Evolutionary conservation across 2,797 vertebrate genomes (phyloP).

Genomic region (Urosaurus nigricauda): DNA sequence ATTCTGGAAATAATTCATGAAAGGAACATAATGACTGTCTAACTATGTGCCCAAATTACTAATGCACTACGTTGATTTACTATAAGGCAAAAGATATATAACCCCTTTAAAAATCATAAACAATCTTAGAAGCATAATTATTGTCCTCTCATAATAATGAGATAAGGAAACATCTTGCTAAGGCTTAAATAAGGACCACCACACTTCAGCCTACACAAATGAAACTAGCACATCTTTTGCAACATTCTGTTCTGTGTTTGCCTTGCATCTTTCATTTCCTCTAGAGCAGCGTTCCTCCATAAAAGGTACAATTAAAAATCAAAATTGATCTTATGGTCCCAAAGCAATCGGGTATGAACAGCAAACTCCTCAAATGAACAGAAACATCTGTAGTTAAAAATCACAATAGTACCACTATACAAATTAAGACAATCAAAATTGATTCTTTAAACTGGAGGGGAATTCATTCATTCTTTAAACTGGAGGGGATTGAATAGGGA

Average conservation of each 20-base stretch:
- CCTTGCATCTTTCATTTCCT: neutral
- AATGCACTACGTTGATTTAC: too few species aligned
- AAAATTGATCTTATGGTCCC: neutral
- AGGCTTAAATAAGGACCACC: neutral
- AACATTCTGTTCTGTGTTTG: neutral
- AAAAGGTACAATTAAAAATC: constrained; percentile 6
- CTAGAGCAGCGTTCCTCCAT: neutral
- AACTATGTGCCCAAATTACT: too few species aligned
- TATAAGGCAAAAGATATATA: neutral
- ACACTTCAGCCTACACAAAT: neutral
- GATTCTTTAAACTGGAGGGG: too few species aligned
- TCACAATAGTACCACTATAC: constrained; percentile 5
- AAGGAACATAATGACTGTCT: neutral
- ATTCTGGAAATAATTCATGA: neutral
- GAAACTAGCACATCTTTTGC: neutral
- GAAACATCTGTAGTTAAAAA: constrained; percentile 19
- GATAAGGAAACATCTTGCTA: neutral
- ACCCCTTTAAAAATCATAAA: neutral
- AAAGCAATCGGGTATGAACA: constrained; percentile 1
- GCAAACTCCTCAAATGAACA: neutral
- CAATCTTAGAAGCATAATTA: neutral
- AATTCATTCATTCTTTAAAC: too few species aligned
- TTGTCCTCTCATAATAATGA: neutral
- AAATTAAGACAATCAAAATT: constrained; percentile 21
- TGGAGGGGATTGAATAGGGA: too few species aligned